Evolutionary conservation across 2,113 vertebrate species (phyloP).

Genomic region (Ploceus nigricollis): DNA sequence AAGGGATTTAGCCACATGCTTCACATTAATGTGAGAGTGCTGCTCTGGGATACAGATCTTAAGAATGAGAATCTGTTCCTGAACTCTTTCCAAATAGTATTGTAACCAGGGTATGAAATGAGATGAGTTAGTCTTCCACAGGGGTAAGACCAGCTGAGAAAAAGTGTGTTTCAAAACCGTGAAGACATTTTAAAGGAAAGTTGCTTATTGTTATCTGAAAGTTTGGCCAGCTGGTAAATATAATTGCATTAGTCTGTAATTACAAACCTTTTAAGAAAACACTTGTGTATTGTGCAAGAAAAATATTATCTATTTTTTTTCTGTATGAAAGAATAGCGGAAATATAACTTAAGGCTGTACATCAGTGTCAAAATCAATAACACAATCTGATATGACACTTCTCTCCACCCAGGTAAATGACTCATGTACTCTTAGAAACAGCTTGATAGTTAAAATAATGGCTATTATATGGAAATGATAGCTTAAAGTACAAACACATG

Average conservation of each 20-base stretch:
- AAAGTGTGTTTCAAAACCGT: background rate
- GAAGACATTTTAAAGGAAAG: slow-evolving; percentile 12
- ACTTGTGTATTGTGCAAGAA: background rate
- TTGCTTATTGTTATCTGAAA: background rate
- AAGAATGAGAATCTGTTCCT: slow-evolving; percentile 46
- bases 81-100: slow-evolving; percentile 2
- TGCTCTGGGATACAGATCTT: slow-evolving; percentile 44
- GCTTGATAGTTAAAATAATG: slow-evolving; percentile 29
- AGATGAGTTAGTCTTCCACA: slow-evolving; percentile 27
- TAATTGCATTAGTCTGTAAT: background rate
- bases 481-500: slow-evolving; percentile 47
- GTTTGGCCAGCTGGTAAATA: background rate
- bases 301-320: background rate
- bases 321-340: background rate
- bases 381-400: background rate
- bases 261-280: background rate
- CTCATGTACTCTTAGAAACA: background rate
- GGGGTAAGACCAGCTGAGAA: slow-evolving; percentile 23
- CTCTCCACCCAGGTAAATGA: background rate
- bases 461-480: slow-evolving; percentile 5
- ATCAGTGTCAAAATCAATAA: slow-evolving; percentile 10
- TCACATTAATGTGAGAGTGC: slow-evolving; percentile 20
- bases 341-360: background rate
- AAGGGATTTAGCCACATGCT: slow-evolving; percentile 43
- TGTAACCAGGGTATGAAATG: slow-evolving; percentile 40